Evolutionary conservation across 1,140 invertebrate genomes (phyloP).

Genomic region (Chymomyza costata): DNA sequence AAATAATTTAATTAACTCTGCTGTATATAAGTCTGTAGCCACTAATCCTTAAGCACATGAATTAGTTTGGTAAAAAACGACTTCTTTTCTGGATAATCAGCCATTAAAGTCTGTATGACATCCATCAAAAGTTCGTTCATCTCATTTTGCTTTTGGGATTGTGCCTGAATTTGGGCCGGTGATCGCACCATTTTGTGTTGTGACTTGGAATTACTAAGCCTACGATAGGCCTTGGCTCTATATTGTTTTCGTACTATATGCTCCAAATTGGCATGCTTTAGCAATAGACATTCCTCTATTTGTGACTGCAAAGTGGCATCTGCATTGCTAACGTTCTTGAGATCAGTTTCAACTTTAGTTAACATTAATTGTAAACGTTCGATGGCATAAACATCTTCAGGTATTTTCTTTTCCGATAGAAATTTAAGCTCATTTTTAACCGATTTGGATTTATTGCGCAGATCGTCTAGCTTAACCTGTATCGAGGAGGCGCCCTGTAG

Average conservation of each 20-base stretch:
- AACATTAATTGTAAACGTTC: slow-evolving; percentile 48
- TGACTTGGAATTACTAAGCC: slow-evolving; percentile 76
- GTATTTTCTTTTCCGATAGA: slow-evolving; percentile 40
- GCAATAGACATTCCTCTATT: slow-evolving; percentile 70
- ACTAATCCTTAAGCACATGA: slow-evolving; percentile 76
- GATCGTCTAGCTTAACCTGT: slow-evolving; percentile 77
- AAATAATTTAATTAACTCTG: too few species aligned
- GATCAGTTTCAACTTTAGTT: slow-evolving; percentile 57
- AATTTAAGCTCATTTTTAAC: slow-evolving; percentile 75
- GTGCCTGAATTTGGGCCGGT: slow-evolving; percentile 75
- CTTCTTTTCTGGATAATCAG: slow-evolving; percentile 78
- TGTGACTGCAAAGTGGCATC: slow-evolving; percentile 74
- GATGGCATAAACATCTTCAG: slow-evolving; percentile 54
- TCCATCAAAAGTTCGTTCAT: slow-evolving; percentile 76
- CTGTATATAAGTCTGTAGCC: too few species aligned
- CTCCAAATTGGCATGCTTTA: slow-evolving; percentile 78
- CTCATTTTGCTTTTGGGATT: slow-evolving; percentile 76
- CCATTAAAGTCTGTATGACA: slow-evolving; percentile 77
- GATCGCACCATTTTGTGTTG: slow-evolving; percentile 52
- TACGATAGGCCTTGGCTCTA: slow-evolving; percentile 77
- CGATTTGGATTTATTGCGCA: slow-evolving; percentile 78
- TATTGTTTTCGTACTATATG: slow-evolving; percentile 79
- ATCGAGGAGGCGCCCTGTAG: slow-evolving; percentile 37
- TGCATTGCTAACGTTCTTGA: slow-evolving; percentile 76
- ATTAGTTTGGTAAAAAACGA: slow-evolving; percentile 76